Conservation (phyloP, 2,888 invertebrate genomes). For the Ophion slaviceki region DNA sequence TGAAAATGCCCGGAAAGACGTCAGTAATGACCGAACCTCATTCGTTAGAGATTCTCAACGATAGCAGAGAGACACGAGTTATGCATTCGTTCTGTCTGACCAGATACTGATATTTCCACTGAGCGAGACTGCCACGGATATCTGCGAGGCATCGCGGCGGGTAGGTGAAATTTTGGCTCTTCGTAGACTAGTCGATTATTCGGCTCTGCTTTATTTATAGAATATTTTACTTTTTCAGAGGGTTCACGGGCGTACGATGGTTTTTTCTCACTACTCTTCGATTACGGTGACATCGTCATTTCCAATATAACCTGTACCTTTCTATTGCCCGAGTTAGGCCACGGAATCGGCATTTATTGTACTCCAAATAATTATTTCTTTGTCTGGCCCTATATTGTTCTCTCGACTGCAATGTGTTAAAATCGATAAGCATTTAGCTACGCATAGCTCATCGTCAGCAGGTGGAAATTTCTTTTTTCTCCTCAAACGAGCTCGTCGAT, state of each 20-base stretch:
- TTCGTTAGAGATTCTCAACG: no score
- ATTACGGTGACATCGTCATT: neutral
- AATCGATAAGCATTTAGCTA: neutral
- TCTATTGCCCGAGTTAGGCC: neutral
- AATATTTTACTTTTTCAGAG: neutral
- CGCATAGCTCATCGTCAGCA: neutral
- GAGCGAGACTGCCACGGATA: neutral
- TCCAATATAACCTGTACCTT: neutral
- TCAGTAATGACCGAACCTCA: no score
- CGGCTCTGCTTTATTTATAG: neutral
- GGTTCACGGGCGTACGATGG: neutral
- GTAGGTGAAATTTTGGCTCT: neutral
- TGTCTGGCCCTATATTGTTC: constrained; percentile 12
- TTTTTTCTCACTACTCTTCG: neutral
- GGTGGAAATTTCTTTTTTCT: constrained; percentile 24
- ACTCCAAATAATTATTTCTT: neutral
- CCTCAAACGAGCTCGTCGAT: constrained; percentile 55
- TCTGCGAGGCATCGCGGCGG: neutral
- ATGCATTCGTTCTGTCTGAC: constrained; percentile 2
- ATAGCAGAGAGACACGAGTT: neutral
- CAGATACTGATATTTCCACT: constrained; percentile 17
- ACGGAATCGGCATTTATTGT: neutral
- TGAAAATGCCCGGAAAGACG: no score
- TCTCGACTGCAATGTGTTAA: neutral
- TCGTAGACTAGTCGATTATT: neutral